phyloP scores from a whole-genome alignment of 2,888 invertebrate species.

The Drosophila merina region DNA sequence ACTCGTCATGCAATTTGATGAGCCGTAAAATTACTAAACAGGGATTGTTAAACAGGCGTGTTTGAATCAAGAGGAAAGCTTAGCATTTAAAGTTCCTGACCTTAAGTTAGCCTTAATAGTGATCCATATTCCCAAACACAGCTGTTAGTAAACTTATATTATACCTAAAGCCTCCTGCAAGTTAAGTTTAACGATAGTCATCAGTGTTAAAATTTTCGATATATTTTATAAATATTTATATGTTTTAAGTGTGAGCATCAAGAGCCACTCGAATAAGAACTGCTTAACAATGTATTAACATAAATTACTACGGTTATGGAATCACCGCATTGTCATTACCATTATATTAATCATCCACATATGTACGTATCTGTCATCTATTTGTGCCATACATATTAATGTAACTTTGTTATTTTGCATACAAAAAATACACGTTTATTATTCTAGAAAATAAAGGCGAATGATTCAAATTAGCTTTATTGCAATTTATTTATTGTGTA shows the following conservation, averaged over 20 bases:
- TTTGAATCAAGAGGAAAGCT: not conserved
- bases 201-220: constrained; percentile 55
- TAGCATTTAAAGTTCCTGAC: constrained; percentile 33
- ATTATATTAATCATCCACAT: constrained; percentile 34
- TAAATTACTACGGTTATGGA: constrained; percentile 34
- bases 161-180: constrained; percentile 33
- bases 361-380: constrained; percentile 30
- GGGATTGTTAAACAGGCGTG: constrained; percentile 3
- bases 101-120: constrained; percentile 2
- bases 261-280: constrained; percentile 28
- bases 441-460: constrained; percentile 61
- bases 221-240: constrained; percentile 73
- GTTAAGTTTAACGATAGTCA: constrained; percentile 64
- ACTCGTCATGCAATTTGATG: not conserved
- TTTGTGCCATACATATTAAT: constrained; percentile 50
- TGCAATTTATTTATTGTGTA: constrained; percentile 36
- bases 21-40: not conserved
- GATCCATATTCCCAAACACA: constrained; percentile 13
- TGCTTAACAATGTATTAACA: constrained; percentile 42
- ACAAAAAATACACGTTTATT: constrained; percentile 38
- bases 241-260: constrained; percentile 26
- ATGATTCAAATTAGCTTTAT: constrained; percentile 48
- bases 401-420: constrained; percentile 60
- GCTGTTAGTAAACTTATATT: not conserved
- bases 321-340: constrained; percentile 32